These are phyloP conservation scores for Helobdella robusta DNA, from an alignment of 2,888 invertebrate genomes.

Conservation along the genomic window DNA sequence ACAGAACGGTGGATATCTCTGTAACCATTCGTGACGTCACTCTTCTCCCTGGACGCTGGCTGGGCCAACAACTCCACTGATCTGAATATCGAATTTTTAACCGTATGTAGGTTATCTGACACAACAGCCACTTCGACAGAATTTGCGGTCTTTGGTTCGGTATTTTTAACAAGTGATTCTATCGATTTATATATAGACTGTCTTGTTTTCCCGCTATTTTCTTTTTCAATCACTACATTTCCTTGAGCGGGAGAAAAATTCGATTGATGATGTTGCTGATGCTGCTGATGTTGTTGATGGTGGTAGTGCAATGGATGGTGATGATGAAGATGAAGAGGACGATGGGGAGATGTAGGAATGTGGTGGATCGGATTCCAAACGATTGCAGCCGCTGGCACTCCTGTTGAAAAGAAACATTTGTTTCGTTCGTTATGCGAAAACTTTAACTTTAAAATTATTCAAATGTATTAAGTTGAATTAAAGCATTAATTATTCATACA, in stretches of 20 bases:
- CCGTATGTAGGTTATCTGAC: not conserved
- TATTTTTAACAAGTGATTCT: not conserved
- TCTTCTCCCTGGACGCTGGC: not conserved
- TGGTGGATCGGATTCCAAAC: too few species aligned
- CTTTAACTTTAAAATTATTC: too few species aligned
- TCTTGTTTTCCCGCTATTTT: constrained; percentile 5
- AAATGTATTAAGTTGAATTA: too few species aligned
- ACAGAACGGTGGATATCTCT: not conserved
- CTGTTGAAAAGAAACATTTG: too few species aligned
- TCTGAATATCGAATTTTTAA: constrained; percentile 19
- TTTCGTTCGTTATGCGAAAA: too few species aligned
- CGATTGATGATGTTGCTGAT: not conserved
- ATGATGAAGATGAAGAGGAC: not conserved
- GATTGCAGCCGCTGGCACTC: too few species aligned
- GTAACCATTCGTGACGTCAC: not conserved
- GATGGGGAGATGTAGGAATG: too few species aligned
- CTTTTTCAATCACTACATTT: too few species aligned
- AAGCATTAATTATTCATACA: too few species aligned
- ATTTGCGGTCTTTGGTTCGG: not conserved
- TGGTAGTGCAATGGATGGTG: not conserved
- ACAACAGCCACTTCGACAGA: not conserved
- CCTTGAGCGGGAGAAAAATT: too few species aligned
- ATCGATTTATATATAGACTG: not conserved
- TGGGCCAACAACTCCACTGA: constrained; percentile 21
- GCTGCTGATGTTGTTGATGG: too few species aligned